Percentiles rank a stretch among this genome's conserved stretches.
phyloP scores from a whole-genome alignment of 2,113 vertebrate species.

The Symphodus melops region DNA sequence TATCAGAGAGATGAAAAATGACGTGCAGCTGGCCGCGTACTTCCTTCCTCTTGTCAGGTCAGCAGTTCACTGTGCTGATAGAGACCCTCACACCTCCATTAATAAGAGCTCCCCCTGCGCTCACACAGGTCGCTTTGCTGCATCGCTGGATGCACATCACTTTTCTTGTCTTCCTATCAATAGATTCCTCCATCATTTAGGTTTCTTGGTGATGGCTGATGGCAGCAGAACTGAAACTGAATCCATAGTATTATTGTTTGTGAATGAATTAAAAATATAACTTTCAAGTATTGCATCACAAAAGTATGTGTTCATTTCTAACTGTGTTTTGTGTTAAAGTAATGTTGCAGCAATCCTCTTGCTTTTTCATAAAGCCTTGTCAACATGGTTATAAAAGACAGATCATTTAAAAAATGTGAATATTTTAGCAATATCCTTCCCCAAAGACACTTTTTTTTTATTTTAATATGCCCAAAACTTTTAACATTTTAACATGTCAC shows the following conservation, averaged over 20 bases:
- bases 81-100: slow-evolving; percentile 74
- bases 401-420: too few relatives aligned
- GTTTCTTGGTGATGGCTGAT: slow-evolving; percentile 2
- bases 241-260: neutral
- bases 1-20: slow-evolving; percentile 81
- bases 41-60: slow-evolving; percentile 77
- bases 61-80: slow-evolving; percentile 79
- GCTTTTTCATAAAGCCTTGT: neutral
- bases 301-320: too few relatives aligned
- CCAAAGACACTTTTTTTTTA: too few relatives aligned
- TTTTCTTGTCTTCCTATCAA: slow-evolving; percentile 9
- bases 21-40: slow-evolving; percentile 68
- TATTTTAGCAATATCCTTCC: too few relatives aligned
- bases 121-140: slow-evolving; percentile 63
- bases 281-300: too few relatives aligned
- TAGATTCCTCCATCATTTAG: slow-evolving; percentile 16
- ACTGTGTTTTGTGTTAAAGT: neutral
- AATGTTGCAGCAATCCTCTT: neutral
- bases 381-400: neutral
- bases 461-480: neutral
- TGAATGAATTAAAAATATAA: neutral
- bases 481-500: too few relatives aligned
- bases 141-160: slow-evolving; percentile 48
- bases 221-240: neutral
- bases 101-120: slow-evolving; percentile 49